Percentiles rank a stretch among this genome's conserved stretches.
Conservation (phyloP, 2,888 invertebrate species). For the Erpobdella octoculata region DNA sequence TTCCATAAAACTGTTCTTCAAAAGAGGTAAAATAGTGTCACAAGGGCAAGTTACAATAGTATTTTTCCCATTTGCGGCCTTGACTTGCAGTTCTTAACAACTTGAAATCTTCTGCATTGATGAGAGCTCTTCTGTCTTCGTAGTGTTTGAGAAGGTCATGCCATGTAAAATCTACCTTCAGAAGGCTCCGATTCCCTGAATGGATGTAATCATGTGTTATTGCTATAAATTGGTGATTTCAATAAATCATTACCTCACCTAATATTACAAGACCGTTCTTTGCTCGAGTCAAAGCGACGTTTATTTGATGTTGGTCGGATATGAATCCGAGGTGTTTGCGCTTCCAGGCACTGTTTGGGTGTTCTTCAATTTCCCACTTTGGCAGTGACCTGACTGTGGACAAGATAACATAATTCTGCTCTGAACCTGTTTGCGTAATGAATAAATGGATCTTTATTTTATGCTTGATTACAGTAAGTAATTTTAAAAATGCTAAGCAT, state of each 20-base stretch:
- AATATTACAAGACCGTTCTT: slow-evolving; percentile 45
- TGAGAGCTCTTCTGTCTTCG: slow-evolving; percentile 25
- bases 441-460: no score
- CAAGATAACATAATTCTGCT: slow-evolving; percentile 47
- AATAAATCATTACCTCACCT: slow-evolving; percentile 39
- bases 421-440: slow-evolving; percentile 43
- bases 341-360: slow-evolving; percentile 44
- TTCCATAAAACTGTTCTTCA: no score
- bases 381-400: slow-evolving; percentile 46
- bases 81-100: no score
- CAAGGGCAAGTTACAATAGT: no score
- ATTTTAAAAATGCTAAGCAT: no score
- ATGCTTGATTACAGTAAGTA: no score
- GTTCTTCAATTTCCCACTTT: slow-evolving; percentile 41
- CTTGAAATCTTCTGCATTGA: slow-evolving; percentile 31
- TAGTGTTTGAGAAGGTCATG: slow-evolving; percentile 39
- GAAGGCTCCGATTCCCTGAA: slow-evolving; percentile 44
- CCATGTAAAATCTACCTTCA: slow-evolving; percentile 42
- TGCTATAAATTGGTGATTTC: neutral
- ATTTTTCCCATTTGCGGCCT: no score
- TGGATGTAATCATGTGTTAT: neutral
- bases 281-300: slow-evolving; percentile 46
- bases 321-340: slow-evolving; percentile 45
- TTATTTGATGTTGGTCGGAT: slow-evolving; percentile 45
- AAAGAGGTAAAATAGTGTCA: no score